These are phyloP conservation scores for Drosophila kurseongensis DNA, from an alignment of 1,140 invertebrate genomes.

Conservation along the genomic window DNA sequence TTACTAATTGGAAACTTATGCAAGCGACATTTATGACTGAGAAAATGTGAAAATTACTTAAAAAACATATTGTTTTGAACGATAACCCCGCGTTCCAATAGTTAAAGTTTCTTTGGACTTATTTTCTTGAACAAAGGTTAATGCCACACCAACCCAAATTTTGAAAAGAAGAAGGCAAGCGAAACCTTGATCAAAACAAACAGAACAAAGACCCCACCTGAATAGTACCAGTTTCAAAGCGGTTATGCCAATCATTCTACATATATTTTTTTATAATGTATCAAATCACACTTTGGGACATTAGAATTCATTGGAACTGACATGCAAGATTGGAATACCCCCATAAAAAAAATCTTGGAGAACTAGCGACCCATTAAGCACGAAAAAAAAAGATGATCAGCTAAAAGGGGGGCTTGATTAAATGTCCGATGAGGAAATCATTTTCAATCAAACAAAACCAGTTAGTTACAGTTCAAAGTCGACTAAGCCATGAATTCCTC, in stretches of 20 bases:
- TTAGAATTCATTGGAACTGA: constrained; percentile 57
- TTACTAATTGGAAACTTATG: constrained; percentile 37
- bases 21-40: constrained; percentile 8
- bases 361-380: constrained; percentile 52
- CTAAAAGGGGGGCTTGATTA: constrained; percentile 25
- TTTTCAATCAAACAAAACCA: constrained; percentile 17
- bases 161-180: constrained; percentile 24
- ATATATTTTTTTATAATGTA: constrained; percentile 32
- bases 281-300: constrained; percentile 31
- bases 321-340: constrained; percentile 33
- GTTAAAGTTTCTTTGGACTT: neutral
- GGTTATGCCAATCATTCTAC: constrained; percentile 58
- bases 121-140: constrained; percentile 13
- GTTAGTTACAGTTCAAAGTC: constrained; percentile 44
- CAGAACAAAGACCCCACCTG: constrained; percentile 44
- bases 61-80: constrained; percentile 11
- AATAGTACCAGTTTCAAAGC: constrained; percentile 56
- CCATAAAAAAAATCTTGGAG: constrained; percentile 34
- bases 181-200: constrained; percentile 55
- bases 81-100: neutral
- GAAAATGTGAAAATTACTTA: constrained; percentile 11
- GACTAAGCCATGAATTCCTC: constrained; percentile 22
- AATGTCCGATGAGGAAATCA: constrained; percentile 31
- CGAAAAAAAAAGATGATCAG: constrained; percentile 38
- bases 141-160: constrained; percentile 42